These are phyloP conservation scores for Nesogale talazaci DNA, from an alignment of 2,113 vertebrate species.

Conservation along the genomic window DNA sequence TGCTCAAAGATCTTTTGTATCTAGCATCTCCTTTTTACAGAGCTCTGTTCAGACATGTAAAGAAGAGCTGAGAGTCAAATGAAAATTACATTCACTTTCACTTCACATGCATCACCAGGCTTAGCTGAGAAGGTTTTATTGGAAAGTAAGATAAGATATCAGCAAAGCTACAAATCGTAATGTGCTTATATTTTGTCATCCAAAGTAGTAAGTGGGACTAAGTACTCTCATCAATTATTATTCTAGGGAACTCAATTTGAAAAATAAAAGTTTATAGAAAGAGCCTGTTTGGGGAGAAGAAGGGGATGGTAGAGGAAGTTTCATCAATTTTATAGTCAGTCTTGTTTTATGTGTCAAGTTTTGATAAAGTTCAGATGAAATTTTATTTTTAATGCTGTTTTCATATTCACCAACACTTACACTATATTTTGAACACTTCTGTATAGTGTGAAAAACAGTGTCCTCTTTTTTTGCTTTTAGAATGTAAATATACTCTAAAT, in stretches of 20 bases:
- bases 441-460: neutral
- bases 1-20: neutral
- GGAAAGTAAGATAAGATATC: constrained; percentile 25
- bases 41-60: constrained; percentile 7
- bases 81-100: constrained; percentile 33
- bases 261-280: neutral
- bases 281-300: neutral
- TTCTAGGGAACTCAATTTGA: constrained; percentile 5
- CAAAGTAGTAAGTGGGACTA: neutral
- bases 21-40: neutral
- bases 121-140: neutral
- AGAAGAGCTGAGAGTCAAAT: neutral
- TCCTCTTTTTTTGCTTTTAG: neutral
- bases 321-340: constrained; percentile 2
- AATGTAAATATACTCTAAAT: neutral
- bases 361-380: neutral
- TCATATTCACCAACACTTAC: neutral
- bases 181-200: neutral
- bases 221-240: neutral
- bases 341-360: neutral
- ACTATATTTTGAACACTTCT: neutral
- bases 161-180: neutral
- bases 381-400: neutral
- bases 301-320: neutral
- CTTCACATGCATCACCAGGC: neutral